Conservation (phyloP, 1,140 invertebrate genomes). For the Hylaeus volcanicus region DNA sequence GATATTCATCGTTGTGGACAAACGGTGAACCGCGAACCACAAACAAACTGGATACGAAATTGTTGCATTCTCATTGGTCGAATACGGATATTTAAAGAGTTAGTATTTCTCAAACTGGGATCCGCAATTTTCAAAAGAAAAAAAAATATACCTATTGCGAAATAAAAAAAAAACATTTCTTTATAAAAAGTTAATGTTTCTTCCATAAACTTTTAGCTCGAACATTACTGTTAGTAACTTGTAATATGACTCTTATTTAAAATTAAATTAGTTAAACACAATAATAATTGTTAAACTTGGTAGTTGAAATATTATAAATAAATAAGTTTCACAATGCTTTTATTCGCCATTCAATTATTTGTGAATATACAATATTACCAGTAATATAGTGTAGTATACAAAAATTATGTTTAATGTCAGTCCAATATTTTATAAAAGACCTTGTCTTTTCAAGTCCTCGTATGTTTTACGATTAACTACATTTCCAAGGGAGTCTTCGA, state of each 20-base stretch:
- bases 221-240: no score
- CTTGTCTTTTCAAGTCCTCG: slow-evolving; percentile 99
- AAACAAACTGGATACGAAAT: background rate
- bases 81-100: background rate
- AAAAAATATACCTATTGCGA: no score
- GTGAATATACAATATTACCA: background rate
- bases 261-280: no score
- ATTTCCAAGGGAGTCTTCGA: slow-evolving; percentile 99
- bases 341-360: slow-evolving; percentile 14
- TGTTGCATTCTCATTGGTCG: slow-evolving; percentile 23
- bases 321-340: background rate
- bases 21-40: background rate
- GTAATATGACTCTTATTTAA: no score
- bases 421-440: slow-evolving; percentile 87
- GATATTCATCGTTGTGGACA: background rate
- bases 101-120: no score
- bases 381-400: background rate
- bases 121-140: no score
- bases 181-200: no score
- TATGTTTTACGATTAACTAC: slow-evolving; percentile 99
- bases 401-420: background rate
- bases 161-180: no score
- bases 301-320: background rate
- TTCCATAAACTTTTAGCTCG: no score
- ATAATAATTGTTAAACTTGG: no score